Base-by-base conservation (phyloP, 2,888 invertebrate genomes). In the Cheilosia urbana region DNA sequence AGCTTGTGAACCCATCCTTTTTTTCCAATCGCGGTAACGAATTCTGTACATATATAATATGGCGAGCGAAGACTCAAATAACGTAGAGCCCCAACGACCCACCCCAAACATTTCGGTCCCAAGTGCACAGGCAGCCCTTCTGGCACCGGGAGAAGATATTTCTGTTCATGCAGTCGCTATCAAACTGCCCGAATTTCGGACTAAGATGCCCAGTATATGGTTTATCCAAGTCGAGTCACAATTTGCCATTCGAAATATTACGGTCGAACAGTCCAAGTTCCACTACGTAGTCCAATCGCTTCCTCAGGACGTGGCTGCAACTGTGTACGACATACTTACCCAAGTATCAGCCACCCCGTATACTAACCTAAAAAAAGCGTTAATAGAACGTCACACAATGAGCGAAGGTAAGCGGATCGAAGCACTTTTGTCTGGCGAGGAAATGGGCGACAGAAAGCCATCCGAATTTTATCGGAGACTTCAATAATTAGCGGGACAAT, bases 311-410 rank as follows among this genome's bases (percentile, higher is more conserved):
- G 55, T 55, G 9, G 55, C 30, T 30, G 55, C 55, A 27, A 55
- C 30, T 21, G 49, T 49, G 19, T 49, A 49, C 4, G 49, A 21
- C 4, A 49, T 49, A 49, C 49, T 49, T 2, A 17, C 21, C 0
- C 49, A 49, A 49, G 49, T 21, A 4, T 19, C 30, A 27, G n/a
- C n/a, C 2, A 55, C 55, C n/a, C 55, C 55, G 17, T 55, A 55
- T 3, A 30, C 55, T 30, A 55, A 53, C 27, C 51, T 53, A 6
- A 53, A 53, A 27, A 53, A 53, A 47, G 45, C 45, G 24, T 24
- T 66, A n/a, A 57, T 34, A 42, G 57, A 69, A 19, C 34, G 57
- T 9, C 68, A 68, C 17, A 30, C 57, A 17, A 57, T 53, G 53
- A 53, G 30, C 53, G 53, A 53, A 5, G 9, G 58, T 2, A 58